Evolutionary conservation across 2,888 invertebrate genomes (phyloP).

Genomic region (Urechis unicinctus): DNA sequence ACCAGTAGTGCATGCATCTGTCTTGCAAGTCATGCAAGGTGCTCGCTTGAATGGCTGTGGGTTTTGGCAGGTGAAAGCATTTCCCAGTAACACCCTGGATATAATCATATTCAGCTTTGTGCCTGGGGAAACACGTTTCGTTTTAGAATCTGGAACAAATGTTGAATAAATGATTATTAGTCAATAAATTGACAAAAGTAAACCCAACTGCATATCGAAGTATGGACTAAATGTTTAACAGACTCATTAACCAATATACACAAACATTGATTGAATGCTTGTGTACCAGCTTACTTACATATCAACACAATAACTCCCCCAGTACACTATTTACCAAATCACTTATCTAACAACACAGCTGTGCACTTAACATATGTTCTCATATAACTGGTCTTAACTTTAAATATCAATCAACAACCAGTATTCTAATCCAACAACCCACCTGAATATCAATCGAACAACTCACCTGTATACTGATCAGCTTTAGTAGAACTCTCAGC

Average conservation of each 20-base stretch:
- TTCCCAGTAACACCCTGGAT: conserved; percentile 7
- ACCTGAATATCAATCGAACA: not conserved
- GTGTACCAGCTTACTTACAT: too few relatives aligned
- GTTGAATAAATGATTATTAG: too few relatives aligned
- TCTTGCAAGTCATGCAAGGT: conserved; percentile 2
- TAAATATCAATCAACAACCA: not conserved
- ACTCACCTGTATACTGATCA: conserved; percentile 30
- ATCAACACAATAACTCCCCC: too few relatives aligned
- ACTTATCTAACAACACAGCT: too few relatives aligned
- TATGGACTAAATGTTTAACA: too few relatives aligned
- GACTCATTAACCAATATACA: too few relatives aligned
- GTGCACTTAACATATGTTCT: too few relatives aligned
- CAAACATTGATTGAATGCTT: too few relatives aligned
- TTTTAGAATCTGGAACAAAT: conserved; percentile 6
- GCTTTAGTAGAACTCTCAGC: conserved; percentile 29
- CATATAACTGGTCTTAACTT: not conserved
- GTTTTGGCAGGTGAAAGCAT: not conserved
- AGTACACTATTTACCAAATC: too few relatives aligned
- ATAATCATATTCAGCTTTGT: conserved; percentile 7
- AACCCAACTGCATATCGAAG: too few relatives aligned
- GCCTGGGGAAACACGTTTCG: not conserved
- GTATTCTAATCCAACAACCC: not conserved
- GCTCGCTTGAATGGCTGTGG: conserved; percentile 7
- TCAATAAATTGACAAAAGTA: too few relatives aligned
- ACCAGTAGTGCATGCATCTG: not conserved